Base-by-base conservation (phyloP, 1,140 invertebrate species). In the Hyles euphorbiae region DNA sequence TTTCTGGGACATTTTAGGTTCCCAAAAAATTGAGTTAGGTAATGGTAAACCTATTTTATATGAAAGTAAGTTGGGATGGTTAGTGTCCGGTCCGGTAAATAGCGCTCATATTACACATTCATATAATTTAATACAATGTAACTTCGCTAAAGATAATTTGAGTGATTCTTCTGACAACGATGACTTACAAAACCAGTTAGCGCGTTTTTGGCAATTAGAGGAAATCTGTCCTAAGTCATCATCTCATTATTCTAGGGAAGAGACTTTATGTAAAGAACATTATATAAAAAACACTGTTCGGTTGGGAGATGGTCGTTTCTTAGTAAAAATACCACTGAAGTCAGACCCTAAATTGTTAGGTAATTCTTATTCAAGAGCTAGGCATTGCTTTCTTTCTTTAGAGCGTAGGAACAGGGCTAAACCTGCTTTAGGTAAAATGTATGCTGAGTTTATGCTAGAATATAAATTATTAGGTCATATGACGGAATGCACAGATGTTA, bases 321-420 rank as follows among this genome's bases (percentile, higher is more conserved):
- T 57, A 49, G 64, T 70, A 4, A 57, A 52, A 50, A 70, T 70
- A 11, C 68, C 65, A n/a, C 49, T 67, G 3, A 70, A 70, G 36
- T 9, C 59, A 33, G 40, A 45, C 33, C 49, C 47, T 22, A 34
- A 61, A 5, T 6, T 36, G 0, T 53, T 70, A 53, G 68, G 68
- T 45, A 36, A 36, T 7, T 65, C 68, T 40, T 58, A 53, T 34
- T 44, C 54, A n/a, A 56, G 57, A 52, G 62, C 65, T 2, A 63
- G 65, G 43, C 52, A 58, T 7, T 67, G 68, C 56, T 44, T 64
- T 34, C 34, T 62, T 22, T 64, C 68, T 34, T 60, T 67, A 34
- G 65, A 70, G 44, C 56, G 57, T 50, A 56, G 62, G 22, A 12
- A 58, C 45, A 34, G 62, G 40, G 60, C 49, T 9, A 32, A 58